Evolutionary conservation across 2,113 vertebrate genomes (phyloP), one percentile per base, ranked within the genome.

Genomic region (Archocentrus centrarchus): DNA sequence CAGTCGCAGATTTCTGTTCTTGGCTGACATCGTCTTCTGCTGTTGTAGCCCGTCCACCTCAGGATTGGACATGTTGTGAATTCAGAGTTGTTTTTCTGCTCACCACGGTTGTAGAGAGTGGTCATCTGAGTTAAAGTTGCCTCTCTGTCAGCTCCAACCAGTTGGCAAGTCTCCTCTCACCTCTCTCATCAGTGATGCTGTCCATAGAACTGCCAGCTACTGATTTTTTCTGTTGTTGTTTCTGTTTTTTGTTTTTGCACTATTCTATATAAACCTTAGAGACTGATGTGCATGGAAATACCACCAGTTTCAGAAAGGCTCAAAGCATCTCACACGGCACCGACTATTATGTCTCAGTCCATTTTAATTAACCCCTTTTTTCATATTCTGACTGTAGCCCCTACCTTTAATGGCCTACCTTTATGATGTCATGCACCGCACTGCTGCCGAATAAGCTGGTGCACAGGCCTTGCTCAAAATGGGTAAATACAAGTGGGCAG

Each of bases 91-190:
- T 27, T 82, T 81, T 63, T 75, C 39, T 75, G 24, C 4, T 63
- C 35, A 15, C 14, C 50, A 64, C 27, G 68, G 39, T 66, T 59
- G 17, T 85, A 66, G 44, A 39, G 32, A 24, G 41, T 39, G 77
- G 39, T 58, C 76, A 35, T 77, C 58, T 64, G 24, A 63, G 20
- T 63, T 50, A 53, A 57, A 30, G 20, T 47, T 39, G 8, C 37
- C n/a, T 64, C 59, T 60, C 41, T 76, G 57, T 81, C 79, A 73
- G 39, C 27, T 44, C 39, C 62, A 81, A 61, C 64, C 66, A 81
- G 66, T 50, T 24, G 55, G 57, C 59, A 41, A 18, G 44, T 80
- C n/a, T 60, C 61, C 73, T 77, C 22, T 60, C 41, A 81, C 61
- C n/a, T 60, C 18, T 44, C 22, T 77, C 50, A 77, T 81, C 70